Evolutionary conservation across 23 tunicate species (phyloP), one percentile per base, ranked within the genome.

Genomic region (Halocynthia aurantium): DNA sequence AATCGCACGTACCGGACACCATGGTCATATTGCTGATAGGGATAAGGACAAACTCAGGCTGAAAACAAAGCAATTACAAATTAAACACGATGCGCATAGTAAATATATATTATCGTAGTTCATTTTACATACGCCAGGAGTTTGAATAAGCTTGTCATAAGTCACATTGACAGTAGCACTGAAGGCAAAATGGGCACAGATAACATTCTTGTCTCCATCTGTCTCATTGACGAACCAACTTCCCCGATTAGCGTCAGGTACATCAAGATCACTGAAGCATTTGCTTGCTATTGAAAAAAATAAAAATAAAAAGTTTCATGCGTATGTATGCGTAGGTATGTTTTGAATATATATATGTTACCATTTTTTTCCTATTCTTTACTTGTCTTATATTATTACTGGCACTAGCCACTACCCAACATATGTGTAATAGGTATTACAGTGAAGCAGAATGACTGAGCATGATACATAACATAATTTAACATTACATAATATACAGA

Each of bases 111-210:
- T 13, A n/a, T 15, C n/a, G 2, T 17, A 60, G 18, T 60, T 60
- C n/a, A 71, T 12, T 68, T 17, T 50, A 52, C 78, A 54, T 15
- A 74, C 78, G 62, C 55, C 56, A 9, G 10, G 4, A 31, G 44
- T 22, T 5, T 74, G 31, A 8, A 74, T 64, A 12, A 92, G 65
- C 18, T 71, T 76, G 0, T 68, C 55, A 69, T 92, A 92, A 8
- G 87, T 82, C 75, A 92, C 62, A 67, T 85, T 80, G 22, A 80
- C 78, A 5, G 55, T 31, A 50, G 72, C 70, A 51, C 88, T 53
- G 21, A 92, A 78, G 80, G 62, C 79, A 62, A 87, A 92, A 7
- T 80, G 51, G 44, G 92, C 90, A 73, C 98, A 92, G 7, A 81
- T 78, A 10, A 61, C 15, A 0, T 72, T 71, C 54, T 63, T 64